phyloP scores from a whole-genome alignment of 2,888 invertebrate species.

The Volucella zonaria region DNA sequence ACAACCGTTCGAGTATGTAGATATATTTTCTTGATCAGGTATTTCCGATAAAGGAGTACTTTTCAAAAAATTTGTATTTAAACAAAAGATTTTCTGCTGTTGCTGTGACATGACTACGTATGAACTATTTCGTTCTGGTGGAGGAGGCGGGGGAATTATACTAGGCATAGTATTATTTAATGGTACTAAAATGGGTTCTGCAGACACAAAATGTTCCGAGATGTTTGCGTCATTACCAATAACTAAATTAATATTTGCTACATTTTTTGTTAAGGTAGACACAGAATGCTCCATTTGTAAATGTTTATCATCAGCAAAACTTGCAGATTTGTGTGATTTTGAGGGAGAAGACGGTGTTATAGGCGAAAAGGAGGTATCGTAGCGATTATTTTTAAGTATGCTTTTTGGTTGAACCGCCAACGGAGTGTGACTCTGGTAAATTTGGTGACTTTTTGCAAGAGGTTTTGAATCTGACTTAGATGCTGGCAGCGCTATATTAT shows the following conservation, averaged over 20 bases:
- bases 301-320: slow-evolving; percentile 81
- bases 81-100: slow-evolving; percentile 80
- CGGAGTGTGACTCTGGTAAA: slow-evolving; percentile 59
- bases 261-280: slow-evolving; percentile 79
- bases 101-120: slow-evolving; percentile 92
- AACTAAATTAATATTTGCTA: slow-evolving; percentile 78
- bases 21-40: slow-evolving; percentile 23
- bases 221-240: slow-evolving; percentile 36
- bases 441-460: slow-evolving; percentile 76
- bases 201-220: slow-evolving; percentile 8
- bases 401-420: slow-evolving; percentile 81
- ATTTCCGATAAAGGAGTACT: slow-evolving; percentile 48
- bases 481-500: slow-evolving; percentile 44
- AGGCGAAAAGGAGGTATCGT: slow-evolving; percentile 77
- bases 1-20: slow-evolving; percentile 22
- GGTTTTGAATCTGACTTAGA: slow-evolving; percentile 12
- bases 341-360: slow-evolving; percentile 81
- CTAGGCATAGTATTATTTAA: slow-evolving; percentile 20
- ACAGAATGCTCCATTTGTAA: slow-evolving; percentile 80
- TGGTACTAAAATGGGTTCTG: slow-evolving; percentile 10
- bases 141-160: slow-evolving; percentile 85
- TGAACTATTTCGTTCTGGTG: slow-evolving; percentile 94
- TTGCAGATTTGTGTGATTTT: slow-evolving; percentile 81
- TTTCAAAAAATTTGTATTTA: slow-evolving; percentile 52
- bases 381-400: slow-evolving; percentile 82